These are phyloP conservation scores for Myiothlypis chrysogaster DNA, from an alignment of 2,797 vertebrate genomes.

Conservation along the genomic window DNA sequence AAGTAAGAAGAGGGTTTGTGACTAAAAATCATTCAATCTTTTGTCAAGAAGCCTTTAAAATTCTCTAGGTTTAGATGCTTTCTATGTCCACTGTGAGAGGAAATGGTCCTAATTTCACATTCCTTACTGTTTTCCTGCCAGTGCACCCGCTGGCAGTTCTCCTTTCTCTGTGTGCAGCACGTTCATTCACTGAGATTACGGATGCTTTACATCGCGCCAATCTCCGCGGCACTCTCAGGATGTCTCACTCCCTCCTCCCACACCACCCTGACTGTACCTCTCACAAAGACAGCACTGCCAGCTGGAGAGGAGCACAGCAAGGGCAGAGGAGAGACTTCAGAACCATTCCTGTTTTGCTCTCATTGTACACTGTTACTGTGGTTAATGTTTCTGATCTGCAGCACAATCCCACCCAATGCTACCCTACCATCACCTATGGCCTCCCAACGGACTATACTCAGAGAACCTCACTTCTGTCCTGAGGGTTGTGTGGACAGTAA, in stretches of 20 bases:
- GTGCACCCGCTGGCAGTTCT: background rate
- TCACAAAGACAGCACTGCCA: background rate
- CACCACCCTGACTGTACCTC: background rate
- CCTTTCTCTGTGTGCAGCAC: background rate
- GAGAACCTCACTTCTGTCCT: background rate
- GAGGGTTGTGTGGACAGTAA: background rate
- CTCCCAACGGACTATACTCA: background rate
- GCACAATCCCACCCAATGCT: background rate
- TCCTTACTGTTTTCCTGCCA: background rate
- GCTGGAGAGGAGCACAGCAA: background rate
- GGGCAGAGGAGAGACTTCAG: background rate
- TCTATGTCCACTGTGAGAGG: background rate
- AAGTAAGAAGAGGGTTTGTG: background rate
- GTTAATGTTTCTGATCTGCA: background rate
- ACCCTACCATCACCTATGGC: background rate
- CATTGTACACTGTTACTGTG: fast-evolving
- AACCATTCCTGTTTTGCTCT: background rate
- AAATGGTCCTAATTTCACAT: background rate
- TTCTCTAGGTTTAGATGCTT: background rate
- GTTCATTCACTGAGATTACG: background rate
- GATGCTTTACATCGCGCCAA: background rate
- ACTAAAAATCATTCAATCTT: background rate
- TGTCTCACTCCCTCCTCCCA: background rate
- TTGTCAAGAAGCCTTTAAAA: background rate
- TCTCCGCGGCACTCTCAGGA: background rate